phyloP scores from a whole-genome alignment of 2,113 vertebrate species.

The Nestor notabilis region DNA sequence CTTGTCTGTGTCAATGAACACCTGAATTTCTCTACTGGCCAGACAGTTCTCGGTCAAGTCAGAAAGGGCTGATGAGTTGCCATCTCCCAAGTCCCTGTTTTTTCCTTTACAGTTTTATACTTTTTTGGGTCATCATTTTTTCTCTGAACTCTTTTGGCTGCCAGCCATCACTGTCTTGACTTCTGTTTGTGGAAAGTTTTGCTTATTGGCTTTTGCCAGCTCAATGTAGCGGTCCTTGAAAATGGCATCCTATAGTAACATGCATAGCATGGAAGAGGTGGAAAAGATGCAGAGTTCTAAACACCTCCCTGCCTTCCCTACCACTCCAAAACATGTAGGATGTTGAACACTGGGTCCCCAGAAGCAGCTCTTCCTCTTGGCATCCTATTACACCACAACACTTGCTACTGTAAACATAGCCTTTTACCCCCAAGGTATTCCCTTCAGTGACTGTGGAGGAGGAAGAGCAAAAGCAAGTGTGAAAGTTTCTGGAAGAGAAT shows the following conservation, averaged over 20 bases:
- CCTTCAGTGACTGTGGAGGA: not conserved
- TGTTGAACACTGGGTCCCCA: not conserved
- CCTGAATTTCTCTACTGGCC: not conserved
- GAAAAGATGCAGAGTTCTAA: not conserved
- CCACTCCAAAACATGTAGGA: not conserved
- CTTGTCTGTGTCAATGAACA: not conserved
- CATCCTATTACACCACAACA: not conserved
- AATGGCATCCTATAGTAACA: not conserved
- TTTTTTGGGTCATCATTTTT: not conserved
- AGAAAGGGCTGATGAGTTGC: not conserved
- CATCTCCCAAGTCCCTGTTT: not conserved
- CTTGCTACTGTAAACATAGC: not conserved
- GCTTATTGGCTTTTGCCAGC: not conserved
- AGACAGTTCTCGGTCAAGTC: not conserved
- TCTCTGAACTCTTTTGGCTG: not conserved
- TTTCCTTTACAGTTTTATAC: not conserved
- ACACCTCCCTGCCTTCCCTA: not conserved
- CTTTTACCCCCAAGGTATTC: not conserved
- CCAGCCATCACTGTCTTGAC: not conserved
- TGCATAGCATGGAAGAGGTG: not conserved
- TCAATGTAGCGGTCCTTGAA: not conserved
- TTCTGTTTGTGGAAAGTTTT: not conserved
- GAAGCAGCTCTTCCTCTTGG: not conserved
- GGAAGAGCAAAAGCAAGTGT: not conserved
- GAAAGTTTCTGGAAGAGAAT: not conserved